These are phyloP conservation scores for Sebastes diaconus DNA, from an alignment of 2,797 vertebrate species.

Conservation along the genomic window DNA sequence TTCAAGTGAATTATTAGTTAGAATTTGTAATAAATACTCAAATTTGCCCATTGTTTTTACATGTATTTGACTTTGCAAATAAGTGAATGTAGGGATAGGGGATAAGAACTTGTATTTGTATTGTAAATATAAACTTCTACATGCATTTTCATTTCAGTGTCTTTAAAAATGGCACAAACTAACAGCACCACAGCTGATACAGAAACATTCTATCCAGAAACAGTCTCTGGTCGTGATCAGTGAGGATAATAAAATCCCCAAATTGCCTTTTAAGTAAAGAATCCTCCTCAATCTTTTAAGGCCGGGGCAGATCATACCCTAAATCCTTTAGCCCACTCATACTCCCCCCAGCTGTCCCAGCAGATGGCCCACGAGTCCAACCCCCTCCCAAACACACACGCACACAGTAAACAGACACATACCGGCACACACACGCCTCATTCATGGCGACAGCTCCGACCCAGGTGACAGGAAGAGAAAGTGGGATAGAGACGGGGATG, in stretches of 20 bases:
- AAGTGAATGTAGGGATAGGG: too few species aligned
- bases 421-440: conserved; percentile 9
- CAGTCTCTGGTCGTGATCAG: background rate
- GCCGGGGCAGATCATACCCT: conserved; percentile 48
- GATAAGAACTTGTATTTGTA: background rate
- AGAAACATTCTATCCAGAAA: background rate
- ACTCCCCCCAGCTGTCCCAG: conserved; percentile 73
- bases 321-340: conserved; percentile 60
- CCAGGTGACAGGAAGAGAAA: conserved; percentile 56
- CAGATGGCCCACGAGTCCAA: conserved; percentile 69
- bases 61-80: background rate
- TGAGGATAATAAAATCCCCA: conserved; percentile 18
- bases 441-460: conserved; percentile 33
- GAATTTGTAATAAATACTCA: background rate
- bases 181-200: background rate
- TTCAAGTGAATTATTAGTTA: background rate
- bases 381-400: conserved; percentile 23
- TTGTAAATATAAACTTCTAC: background rate
- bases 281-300: conserved; percentile 50
- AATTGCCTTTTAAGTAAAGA: conserved; percentile 53
- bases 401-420: background rate
- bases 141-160: background rate
- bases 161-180: background rate
- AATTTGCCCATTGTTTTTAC: background rate
- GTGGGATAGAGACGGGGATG: conserved; percentile 22